phyloP scores from a whole-genome alignment of 2,113 vertebrate genomes.

The Syngnathus scovelli region DNA sequence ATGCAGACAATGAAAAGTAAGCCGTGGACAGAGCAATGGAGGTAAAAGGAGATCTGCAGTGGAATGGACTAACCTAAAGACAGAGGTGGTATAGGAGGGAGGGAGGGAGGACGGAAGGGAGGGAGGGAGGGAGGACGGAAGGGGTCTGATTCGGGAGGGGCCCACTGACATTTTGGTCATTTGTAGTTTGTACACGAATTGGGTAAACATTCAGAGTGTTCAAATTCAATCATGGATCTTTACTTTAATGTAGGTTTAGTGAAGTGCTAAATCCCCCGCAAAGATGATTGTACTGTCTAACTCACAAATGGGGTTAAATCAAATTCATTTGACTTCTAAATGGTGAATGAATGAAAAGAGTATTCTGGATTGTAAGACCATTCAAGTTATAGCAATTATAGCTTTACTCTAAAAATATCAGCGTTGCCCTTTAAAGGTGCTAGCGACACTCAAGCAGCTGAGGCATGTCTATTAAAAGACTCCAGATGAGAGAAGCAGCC shows the following conservation, averaged over 20 bases:
- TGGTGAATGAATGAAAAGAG: background rate
- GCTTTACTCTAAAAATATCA: slow-evolving; percentile 39
- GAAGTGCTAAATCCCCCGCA: too few species aligned
- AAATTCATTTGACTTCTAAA: too few species aligned
- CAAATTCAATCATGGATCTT: background rate
- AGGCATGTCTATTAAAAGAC: slow-evolving; percentile 55
- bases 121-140: background rate
- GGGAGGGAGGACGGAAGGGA: background rate
- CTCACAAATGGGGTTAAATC: background rate
- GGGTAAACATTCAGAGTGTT: background rate
- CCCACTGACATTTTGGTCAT: background rate
- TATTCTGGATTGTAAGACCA: background rate
- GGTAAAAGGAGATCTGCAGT: background rate
- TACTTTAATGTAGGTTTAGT: background rate
- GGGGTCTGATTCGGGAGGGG: background rate
- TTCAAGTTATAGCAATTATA: background rate
- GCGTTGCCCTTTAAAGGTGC: slow-evolving; percentile 31
- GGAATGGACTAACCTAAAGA: background rate
- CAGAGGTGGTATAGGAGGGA: background rate
- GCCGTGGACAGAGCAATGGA: slow-evolving; percentile 18
- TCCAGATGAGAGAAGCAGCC: background rate
- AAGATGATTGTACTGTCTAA: background rate
- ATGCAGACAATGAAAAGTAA: slow-evolving; percentile 6
- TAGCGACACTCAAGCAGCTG: slow-evolving; percentile 55
- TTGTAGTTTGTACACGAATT: background rate